Base-by-base conservation (phyloP, 2,113 vertebrate genomes). In the Coturnix japonica region DNA sequence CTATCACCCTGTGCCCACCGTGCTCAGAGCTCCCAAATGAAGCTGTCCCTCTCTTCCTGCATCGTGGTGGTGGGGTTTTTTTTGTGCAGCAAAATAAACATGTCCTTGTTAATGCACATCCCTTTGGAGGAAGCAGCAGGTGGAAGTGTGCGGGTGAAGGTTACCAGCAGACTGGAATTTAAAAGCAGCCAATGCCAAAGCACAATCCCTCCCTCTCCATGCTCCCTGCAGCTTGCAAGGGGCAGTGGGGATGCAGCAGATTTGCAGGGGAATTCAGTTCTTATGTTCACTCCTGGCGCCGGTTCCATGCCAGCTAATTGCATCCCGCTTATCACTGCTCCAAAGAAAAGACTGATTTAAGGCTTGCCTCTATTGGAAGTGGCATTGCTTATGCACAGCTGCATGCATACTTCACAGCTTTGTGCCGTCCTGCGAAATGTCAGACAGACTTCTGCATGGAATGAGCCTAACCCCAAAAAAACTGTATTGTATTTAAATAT, bases 401-500 rank as follows among this genome's bases (percentile, higher is more conserved):
- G 3, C 46, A 35, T 12, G 1, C 46, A 1, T 1, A 2, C 72
- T 66, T 71, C 80, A 2, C 28, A 13, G 63, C 95, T 56, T 30
- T 41, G 61, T 23, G 18, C 8, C 5, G 31, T 60, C 74, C 71
- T 82, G 69, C 33, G 63, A 80, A 93, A 76, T 19, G 57, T 91
- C 97, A 18, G 51, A 33, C 61, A 28, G 21, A 44, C 65, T 31
- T 49, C 28, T 13, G 39, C 67, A 9, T 28, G 41, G 41, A 93
- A 94, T 89, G 79, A 89, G 84, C 78, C 92, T 5, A 31, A 7
- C 37, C 37, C 92, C 6, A 54, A 91, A 95, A 89, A 97, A 96
- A 96, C 89, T 80, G 97, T 82, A 93, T 95, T 96, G 96, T 96
- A 96, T 97, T 97, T 97, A 97, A 97, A 96, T 97, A 97, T 97